These are phyloP conservation scores for Lissonota sp. DNA, from an alignment of 2,888 invertebrate genomes.

Conservation along the genomic window DNA sequence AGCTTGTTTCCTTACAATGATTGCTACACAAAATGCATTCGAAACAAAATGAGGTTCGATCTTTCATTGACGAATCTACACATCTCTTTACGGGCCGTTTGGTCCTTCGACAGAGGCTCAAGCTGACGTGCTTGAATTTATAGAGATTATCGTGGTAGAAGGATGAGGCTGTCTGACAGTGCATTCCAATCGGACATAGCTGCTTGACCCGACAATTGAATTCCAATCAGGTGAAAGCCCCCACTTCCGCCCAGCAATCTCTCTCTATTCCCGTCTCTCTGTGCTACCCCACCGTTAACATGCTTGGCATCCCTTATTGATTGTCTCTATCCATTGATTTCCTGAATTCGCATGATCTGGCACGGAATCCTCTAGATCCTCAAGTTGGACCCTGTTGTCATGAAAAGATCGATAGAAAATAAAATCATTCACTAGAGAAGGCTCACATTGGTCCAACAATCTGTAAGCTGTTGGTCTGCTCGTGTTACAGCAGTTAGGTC, in stretches of 20 bases:
- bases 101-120: conserved; percentile 3
- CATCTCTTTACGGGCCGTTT: conserved; percentile 5
- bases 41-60: too few relatives aligned
- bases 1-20: too few relatives aligned
- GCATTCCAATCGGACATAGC: conserved; percentile 79
- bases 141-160: conserved; percentile 62
- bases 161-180: conserved; percentile 66
- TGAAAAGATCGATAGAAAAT: too few relatives aligned
- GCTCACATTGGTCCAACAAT: too few relatives aligned
- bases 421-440: too few relatives aligned
- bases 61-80: conserved; percentile 1
- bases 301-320: conserved; percentile 33
- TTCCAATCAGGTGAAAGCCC: conserved; percentile 76
- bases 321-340: conserved; percentile 40
- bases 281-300: conserved; percentile 12
- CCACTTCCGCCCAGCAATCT: conserved; percentile 67
- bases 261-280: conserved; percentile 33
- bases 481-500: too few relatives aligned
- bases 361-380: conserved; percentile 22
- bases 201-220: conserved; percentile 78
- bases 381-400: conserved; percentile 9
- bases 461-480: too few relatives aligned
- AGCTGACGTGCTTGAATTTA: conserved; percentile 58
- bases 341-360: not conserved
- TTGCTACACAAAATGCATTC: too few relatives aligned